These are phyloP conservation scores for Lasioglossum vierecki DNA, from an alignment of 2,888 invertebrate genomes.

Conservation along the genomic window DNA sequence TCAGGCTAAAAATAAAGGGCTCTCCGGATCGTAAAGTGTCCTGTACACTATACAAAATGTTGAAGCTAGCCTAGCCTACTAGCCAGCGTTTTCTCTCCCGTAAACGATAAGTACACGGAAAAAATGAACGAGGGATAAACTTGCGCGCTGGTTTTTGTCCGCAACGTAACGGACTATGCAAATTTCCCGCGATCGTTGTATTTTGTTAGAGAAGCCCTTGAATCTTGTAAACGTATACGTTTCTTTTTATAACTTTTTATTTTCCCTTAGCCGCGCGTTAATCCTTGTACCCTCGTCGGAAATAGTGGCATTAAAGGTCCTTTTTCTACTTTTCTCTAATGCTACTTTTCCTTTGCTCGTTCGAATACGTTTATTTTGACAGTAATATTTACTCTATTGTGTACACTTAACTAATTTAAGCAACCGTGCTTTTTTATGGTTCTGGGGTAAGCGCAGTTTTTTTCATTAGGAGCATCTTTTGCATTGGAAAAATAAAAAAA, in stretches of 20 bases:
- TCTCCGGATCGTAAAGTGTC: not conserved
- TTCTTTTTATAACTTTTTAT: not conserved
- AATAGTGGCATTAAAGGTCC: not conserved
- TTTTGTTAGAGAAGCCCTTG: not conserved
- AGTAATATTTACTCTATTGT: too few species aligned
- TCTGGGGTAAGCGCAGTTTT: too few species aligned
- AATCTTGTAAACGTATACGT: not conserved
- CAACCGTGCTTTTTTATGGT: too few species aligned
- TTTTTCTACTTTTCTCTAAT: too few species aligned
- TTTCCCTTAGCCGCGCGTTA: not conserved
- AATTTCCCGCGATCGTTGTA: not conserved
- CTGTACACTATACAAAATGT: not conserved
- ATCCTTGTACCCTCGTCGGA: not conserved
- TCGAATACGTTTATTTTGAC: too few species aligned
- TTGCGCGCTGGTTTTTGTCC: not conserved
- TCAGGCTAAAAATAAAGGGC: slow-evolving; percentile 30
- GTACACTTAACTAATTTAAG: too few species aligned
- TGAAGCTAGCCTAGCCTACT: not conserved
- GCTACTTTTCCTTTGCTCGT: too few species aligned
- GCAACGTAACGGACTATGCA: not conserved
- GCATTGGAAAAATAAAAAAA: too few species aligned
- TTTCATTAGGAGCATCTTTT: too few species aligned
- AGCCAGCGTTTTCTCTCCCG: not conserved
- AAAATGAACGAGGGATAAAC: not conserved
- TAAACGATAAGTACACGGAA: not conserved